Evolutionary conservation across 2,797 vertebrate genomes (phyloP).

Genomic region (Sebastes umbrosus): DNA sequence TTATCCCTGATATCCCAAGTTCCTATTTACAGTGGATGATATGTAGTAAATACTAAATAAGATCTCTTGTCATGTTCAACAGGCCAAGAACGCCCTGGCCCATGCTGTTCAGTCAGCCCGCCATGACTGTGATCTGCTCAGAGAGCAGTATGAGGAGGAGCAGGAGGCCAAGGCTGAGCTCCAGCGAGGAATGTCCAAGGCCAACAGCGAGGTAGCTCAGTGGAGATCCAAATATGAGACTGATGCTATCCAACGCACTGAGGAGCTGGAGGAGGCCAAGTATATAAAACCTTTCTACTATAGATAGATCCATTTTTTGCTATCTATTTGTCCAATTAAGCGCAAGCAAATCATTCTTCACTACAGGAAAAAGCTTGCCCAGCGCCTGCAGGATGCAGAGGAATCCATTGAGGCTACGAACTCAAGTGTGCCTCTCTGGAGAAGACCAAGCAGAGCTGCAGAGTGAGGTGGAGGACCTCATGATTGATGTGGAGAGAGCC

Average conservation of each 20-base stretch:
- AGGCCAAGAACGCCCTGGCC: conserved; percentile 89
- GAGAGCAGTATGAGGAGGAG: conserved; percentile 89
- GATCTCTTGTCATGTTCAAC: conserved; percentile 58
- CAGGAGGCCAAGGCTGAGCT: conserved; percentile 88
- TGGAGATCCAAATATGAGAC: conserved; percentile 90
- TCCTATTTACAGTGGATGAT: neutral
- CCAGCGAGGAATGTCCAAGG: conserved; percentile 87
- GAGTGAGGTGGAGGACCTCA: conserved; percentile 87
- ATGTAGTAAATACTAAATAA: neutral
- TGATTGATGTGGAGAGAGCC: conserved; percentile 80
- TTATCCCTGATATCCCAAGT: too few relatives aligned
- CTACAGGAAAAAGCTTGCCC: conserved; percentile 87
- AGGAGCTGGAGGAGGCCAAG: conserved; percentile 89
- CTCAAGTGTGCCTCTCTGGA: conserved; percentile 81
- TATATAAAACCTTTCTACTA: conserved; percentile 68
- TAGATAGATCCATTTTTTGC: neutral
- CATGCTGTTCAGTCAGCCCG: conserved; percentile 85
- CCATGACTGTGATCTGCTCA: conserved; percentile 87
- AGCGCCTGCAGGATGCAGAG: conserved; percentile 87
- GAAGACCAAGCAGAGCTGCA: conserved; percentile 85
- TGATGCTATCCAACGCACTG: conserved; percentile 87
- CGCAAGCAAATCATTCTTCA: neutral
- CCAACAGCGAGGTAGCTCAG: conserved; percentile 88
- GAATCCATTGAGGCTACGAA: conserved; percentile 86
- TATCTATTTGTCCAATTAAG: neutral